A percentile compares a stretch with the other conserved stretches of the same genome.
These are phyloP conservation scores for Pristionchus mayeri DNA, from an alignment of 2,888 invertebrate genomes.

Conservation along the genomic window DNA sequence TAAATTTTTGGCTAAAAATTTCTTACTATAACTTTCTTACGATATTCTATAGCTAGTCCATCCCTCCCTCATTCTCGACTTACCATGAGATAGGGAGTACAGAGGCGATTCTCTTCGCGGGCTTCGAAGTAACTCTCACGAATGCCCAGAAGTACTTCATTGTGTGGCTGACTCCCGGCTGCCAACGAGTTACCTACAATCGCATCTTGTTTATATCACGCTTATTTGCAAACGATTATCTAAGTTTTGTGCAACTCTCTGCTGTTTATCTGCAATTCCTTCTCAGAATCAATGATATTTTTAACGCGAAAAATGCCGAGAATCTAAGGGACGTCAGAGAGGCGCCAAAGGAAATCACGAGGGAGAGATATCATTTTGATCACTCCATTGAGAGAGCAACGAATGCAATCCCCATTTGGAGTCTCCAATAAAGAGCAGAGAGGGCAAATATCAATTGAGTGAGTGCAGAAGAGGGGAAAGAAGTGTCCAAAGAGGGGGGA, in stretches of 20 bases:
- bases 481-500: not conserved
- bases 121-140: not conserved
- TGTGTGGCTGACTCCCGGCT: not conserved
- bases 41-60: no score
- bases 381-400: constrained; percentile 5
- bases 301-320: not conserved
- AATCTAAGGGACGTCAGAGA: constrained; percentile 6
- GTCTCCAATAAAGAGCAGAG: not conserved
- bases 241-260: not conserved
- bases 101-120: not conserved
- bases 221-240: not conserved
- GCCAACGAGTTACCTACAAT: constrained; percentile 38
- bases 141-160: constrained; percentile 20
- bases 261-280: not conserved
- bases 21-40: no score
- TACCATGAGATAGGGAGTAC: not conserved
- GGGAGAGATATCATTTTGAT: constrained; percentile 11
- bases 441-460: not conserved
- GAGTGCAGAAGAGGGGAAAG: not conserved
- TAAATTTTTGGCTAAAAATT: not conserved
- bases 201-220: not conserved
- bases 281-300: constrained; percentile 11
- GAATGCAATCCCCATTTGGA: not conserved
- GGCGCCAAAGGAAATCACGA: not conserved
- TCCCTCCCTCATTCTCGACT: no score